Conservation (phyloP, 2,113 vertebrate genomes). For the Perccottus glenii region DNA sequence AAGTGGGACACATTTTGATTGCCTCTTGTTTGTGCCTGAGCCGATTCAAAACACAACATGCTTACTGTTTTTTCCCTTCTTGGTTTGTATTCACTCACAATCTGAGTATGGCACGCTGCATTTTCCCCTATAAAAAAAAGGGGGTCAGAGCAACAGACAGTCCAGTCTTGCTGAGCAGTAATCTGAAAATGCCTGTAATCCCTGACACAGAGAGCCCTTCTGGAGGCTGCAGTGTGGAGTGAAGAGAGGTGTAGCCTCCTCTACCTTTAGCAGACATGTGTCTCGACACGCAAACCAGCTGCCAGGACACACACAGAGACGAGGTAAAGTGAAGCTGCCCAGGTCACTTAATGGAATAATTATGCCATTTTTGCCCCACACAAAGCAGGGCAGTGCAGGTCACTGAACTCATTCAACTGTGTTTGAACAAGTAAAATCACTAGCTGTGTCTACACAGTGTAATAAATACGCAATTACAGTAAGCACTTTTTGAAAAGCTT, state of each 20-base stretch:
- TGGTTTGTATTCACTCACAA: conserved; percentile 18
- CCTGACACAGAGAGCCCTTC: conserved; percentile 62
- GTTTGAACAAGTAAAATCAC: conserved; percentile 44
- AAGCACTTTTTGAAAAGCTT: conserved; percentile 12
- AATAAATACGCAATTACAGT: conserved; percentile 14
- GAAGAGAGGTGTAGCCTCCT: conserved; percentile 59
- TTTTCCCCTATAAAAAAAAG: conserved; percentile 36
- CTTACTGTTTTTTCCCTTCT: too few relatives aligned
- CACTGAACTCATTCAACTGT: conserved; percentile 55
- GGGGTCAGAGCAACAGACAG: conserved; percentile 72
- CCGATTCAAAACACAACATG: too few relatives aligned
- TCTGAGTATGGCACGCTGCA: conserved; percentile 10
- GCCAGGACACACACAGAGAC: conserved; percentile 67
- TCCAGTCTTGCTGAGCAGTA: conserved; percentile 71
- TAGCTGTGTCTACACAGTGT: not conserved
- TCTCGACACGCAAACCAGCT: conserved; percentile 73
- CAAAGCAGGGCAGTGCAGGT: conserved; percentile 56
- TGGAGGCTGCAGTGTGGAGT: conserved; percentile 49
- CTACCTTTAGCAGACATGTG: conserved; percentile 69
- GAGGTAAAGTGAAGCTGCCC: conserved; percentile 59
- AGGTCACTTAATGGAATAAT: conserved; percentile 63
- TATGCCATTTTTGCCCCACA: conserved; percentile 48
- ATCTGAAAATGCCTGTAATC: conserved; percentile 80
- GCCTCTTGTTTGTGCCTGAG: too few relatives aligned
- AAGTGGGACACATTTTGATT: too few relatives aligned